Evolutionary conservation across 2,888 invertebrate genomes (phyloP), one percentile per base, ranked within the genome.

Genomic region (Tetragonula carbonaria): DNA sequence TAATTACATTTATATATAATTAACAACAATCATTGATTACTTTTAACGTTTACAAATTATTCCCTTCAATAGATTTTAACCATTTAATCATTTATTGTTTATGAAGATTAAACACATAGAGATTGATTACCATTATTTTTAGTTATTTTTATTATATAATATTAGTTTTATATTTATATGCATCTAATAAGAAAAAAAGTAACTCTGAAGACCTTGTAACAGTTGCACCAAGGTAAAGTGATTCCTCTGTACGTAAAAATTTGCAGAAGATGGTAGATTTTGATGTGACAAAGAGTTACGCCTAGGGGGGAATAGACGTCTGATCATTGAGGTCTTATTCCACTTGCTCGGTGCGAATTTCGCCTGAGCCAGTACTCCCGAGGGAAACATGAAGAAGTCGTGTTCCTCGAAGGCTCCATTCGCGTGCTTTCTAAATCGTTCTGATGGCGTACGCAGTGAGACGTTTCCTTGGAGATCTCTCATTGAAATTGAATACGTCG

Each of bases 401-500:
- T 45, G 51, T 74, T 80, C 53, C 76, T 67, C 50, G 62, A 78
- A 72, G 21, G 59, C 72, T 74, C 70, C 76, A 74, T 33, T 74
- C 55, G 71, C 68, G 38, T 80, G 74, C 76, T 73, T 77, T 67
- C 51, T 23, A 68, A 80, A 82, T 82, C 78, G 80, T 53, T 70
- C 70, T 13, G 21, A 67, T 57, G 65, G 18, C 13, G 55, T 21
- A 21, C 21, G 59, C 33, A 28, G 66, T 50, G 63, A 75, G 51
- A 66, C 74, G 57, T 63, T 55, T 62, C 75, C 80, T 76, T 1
- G 71, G 66, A 74, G 53, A 66, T 78, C 68, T 74, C 66, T 84
- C 75, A 84, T 87, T 87, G 87, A 86, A 87, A 84, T 82, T 70
- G 80, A 82, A 65, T 63, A 59, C n/a, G 62, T 67, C 50, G 65